Evolutionary conservation across 2,888 invertebrate species (phyloP).

Genomic region (Dermolepida albohirtum): DNA sequence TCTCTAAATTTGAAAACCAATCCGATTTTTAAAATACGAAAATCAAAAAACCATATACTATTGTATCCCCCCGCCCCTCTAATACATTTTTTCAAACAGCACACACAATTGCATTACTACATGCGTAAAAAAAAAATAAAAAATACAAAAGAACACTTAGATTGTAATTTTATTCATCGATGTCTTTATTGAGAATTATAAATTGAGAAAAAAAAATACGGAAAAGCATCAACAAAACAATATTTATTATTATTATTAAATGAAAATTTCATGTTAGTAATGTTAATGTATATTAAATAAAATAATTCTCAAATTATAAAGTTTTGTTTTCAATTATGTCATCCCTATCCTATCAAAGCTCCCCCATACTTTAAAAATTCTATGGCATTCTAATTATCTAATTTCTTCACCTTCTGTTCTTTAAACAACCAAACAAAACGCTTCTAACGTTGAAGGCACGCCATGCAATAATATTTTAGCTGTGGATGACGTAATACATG

Average conservation of each 20-base stretch:
- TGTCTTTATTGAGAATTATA: constrained; percentile 19
- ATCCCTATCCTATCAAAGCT: not conserved
- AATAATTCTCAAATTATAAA: constrained; percentile 29
- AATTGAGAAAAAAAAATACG: not conserved
- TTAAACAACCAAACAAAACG: not conserved
- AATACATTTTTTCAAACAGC: not conserved
- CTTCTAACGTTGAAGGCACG: constrained; percentile 1
- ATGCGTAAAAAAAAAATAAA: constrained; percentile 3
- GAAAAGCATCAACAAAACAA: constrained; percentile 26
- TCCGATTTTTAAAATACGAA: too few relatives aligned
- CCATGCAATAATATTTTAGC: constrained; percentile 16
- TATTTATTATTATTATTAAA: constrained; percentile 21
- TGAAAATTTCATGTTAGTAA: constrained; percentile 37
- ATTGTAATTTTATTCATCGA: constrained; percentile 28
- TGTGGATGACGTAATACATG: constrained; percentile 34
- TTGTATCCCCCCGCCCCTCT: too few relatives aligned
- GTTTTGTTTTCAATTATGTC: constrained; percentile 9
- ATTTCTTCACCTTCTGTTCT: too few relatives aligned
- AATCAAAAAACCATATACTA: too few relatives aligned
- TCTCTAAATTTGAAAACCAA: too few relatives aligned
- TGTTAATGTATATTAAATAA: constrained; percentile 37
- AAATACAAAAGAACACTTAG: constrained; percentile 22
- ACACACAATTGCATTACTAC: constrained; percentile 8
- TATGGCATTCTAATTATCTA: too few relatives aligned
- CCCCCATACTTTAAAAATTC: too few relatives aligned